Percentiles rank a stretch among this genome's conserved stretches.
phyloP scores from a whole-genome alignment of 2,113 vertebrate species.

The Chunga burmeisteri region DNA sequence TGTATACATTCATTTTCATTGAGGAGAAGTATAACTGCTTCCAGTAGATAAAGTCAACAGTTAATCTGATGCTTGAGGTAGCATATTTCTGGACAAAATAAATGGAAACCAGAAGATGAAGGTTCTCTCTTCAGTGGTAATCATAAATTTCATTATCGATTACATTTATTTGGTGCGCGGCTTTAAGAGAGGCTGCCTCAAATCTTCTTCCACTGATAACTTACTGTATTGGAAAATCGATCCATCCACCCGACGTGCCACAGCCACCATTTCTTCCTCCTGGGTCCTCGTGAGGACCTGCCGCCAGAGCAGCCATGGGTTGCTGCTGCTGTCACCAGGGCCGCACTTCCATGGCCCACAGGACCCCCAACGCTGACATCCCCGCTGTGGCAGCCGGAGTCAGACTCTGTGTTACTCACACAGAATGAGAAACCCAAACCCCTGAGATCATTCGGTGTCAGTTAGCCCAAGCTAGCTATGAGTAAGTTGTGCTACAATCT shows the following conservation, averaged over 20 bases:
- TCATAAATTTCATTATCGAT: neutral
- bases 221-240: neutral
- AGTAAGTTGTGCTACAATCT: neutral
- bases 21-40: neutral
- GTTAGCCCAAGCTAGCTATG: neutral
- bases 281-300: neutral
- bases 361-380: neutral
- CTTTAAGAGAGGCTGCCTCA: neutral
- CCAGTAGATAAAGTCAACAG: neutral
- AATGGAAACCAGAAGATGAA: neutral
- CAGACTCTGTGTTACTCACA: neutral
- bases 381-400: neutral
- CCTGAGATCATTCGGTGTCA: neutral
- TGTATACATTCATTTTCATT: neutral
- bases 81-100: neutral
- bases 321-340: neutral
- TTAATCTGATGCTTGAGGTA: neutral
- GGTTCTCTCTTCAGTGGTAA: neutral
- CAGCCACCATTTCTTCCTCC: neutral
- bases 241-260: fast-evolving
- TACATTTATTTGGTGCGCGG: neutral
- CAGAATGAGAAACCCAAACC: neutral
- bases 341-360: neutral
- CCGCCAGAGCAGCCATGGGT: neutral
- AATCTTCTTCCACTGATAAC: neutral